These are phyloP conservation scores for Tragulus kanchil DNA, from an alignment of 2,113 vertebrate species.

Conservation along the genomic window DNA sequence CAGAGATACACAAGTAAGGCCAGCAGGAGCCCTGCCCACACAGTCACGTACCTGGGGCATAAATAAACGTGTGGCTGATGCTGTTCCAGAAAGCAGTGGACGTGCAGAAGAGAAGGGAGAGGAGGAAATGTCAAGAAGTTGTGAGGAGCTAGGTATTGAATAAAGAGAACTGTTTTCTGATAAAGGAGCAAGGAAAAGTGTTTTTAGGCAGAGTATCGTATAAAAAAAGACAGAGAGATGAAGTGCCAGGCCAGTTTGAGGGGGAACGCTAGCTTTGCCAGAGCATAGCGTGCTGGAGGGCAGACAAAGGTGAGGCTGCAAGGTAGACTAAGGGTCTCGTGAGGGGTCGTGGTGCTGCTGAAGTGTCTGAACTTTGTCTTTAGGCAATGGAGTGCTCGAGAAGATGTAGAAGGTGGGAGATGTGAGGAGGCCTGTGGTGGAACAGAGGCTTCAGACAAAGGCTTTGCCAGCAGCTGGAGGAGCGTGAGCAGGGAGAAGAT, in stretches of 20 bases:
- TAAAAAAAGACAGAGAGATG: neutral
- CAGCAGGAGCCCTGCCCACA: neutral
- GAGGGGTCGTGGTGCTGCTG: neutral
- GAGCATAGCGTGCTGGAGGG: neutral
- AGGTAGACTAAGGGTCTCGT: neutral
- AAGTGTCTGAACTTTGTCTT: neutral
- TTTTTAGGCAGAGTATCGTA: neutral
- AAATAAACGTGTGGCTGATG: neutral
- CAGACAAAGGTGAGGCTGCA: neutral
- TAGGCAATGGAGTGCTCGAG: neutral
- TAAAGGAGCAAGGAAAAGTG: neutral
- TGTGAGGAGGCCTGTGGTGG: neutral
- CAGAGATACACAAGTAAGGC: neutral
- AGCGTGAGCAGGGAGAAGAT: too few species aligned
- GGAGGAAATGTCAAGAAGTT: neutral
- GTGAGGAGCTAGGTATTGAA: neutral
- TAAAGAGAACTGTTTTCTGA: neutral
- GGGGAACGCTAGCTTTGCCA: neutral
- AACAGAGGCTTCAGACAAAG: neutral
- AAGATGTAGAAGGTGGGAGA: neutral
- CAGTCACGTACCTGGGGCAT: neutral
- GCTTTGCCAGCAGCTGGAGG: neutral
- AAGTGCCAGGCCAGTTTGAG: neutral
- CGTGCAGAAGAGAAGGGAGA: neutral
- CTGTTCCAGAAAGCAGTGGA: neutral